Conservation (phyloP, 2,113 vertebrate genomes). For the Solea solea region DNA sequence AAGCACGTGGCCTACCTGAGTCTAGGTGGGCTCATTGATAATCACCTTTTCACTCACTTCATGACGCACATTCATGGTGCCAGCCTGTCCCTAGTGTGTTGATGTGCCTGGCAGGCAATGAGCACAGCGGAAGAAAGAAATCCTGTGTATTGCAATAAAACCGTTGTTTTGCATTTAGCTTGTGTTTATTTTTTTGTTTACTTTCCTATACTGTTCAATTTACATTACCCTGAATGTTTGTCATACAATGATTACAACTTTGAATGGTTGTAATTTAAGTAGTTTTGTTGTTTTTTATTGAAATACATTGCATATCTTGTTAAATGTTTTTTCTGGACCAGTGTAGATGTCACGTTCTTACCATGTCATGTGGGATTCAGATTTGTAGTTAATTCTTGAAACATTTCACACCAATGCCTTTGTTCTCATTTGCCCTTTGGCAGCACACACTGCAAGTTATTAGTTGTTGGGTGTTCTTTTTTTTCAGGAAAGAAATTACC, state of each 20-base stretch:
- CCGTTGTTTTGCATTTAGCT: constrained; percentile 79
- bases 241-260: neutral
- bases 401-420: constrained; percentile 34
- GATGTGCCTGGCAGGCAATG: constrained; percentile 70
- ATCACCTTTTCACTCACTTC: constrained; percentile 54
- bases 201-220: neutral
- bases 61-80: constrained; percentile 60
- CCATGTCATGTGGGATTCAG: neutral
- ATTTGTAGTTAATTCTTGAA: constrained; percentile 8
- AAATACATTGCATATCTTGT: neutral
- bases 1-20: constrained; percentile 47
- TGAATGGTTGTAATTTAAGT: neutral
- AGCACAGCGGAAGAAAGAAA: constrained; percentile 64
- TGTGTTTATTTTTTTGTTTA: constrained; percentile 22
- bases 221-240: neutral
- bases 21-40: constrained; percentile 51
- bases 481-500: constrained; percentile 8
- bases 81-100: constrained; percentile 65
- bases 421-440: constrained; percentile 38
- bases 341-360: constrained; percentile 5
- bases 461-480: neutral
- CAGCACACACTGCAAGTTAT: constrained; percentile 9
- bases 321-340: constrained; percentile 2
- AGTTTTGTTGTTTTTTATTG: neutral
- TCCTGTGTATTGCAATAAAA: constrained; percentile 86